Conservation (phyloP, 2,797 vertebrate genomes). For the Prunella strophiata region DNA sequence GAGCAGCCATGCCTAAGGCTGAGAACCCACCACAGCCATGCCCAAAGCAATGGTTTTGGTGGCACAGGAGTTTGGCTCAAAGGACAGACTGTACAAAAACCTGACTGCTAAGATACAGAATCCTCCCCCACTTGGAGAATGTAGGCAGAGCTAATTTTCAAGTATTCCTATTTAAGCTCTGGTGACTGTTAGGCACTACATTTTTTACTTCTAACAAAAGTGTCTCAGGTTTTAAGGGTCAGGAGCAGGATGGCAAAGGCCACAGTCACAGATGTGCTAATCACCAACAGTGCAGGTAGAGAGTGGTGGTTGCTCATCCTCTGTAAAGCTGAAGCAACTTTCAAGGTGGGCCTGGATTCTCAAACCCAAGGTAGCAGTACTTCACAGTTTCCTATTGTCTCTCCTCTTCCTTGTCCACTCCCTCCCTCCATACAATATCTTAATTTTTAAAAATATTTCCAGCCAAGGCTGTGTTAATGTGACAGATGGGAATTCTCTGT, state of each 20-base stretch:
- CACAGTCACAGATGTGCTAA: neutral
- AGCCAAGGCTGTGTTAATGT: neutral
- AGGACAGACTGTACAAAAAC: neutral
- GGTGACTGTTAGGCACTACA: neutral
- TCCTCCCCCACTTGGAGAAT: neutral
- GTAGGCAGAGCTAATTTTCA: neutral
- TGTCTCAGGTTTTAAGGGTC: neutral
- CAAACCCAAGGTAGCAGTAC: neutral
- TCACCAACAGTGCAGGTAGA: neutral
- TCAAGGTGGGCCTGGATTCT: neutral
- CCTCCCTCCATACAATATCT: neutral
- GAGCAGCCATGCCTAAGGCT: neutral
- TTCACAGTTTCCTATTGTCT: neutral
- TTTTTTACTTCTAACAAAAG: neutral
- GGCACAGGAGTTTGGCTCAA: neutral
- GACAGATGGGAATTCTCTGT: slow-evolving; percentile 46
- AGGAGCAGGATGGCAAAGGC: neutral
- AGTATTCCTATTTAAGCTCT: neutral
- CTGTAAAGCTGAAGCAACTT: neutral
- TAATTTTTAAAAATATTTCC: slow-evolving; percentile 20
- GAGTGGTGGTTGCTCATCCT: neutral
- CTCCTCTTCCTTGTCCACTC: neutral
- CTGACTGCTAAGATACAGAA: neutral
- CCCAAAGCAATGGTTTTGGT: neutral
- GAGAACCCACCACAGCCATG: neutral